These are phyloP conservation scores for Eupithecia subumbrata DNA, from an alignment of 2,888 invertebrate species.

Conservation along the genomic window DNA sequence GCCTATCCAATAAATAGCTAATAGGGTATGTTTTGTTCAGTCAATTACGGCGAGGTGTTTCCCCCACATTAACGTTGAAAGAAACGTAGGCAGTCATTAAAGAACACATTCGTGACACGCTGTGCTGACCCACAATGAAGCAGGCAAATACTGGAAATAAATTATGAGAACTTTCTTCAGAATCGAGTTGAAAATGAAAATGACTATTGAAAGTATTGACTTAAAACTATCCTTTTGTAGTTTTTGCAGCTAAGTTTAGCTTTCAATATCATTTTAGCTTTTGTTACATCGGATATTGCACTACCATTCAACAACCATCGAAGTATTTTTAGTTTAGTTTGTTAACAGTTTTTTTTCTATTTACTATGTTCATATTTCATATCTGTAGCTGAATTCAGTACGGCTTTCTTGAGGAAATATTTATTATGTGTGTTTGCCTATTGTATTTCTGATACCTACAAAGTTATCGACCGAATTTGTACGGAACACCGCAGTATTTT, in stretches of 20 bases:
- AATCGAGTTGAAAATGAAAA: background rate
- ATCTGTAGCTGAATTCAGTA: no score
- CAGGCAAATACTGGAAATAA: background rate
- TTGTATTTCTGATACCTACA: background rate
- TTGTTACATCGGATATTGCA: no score
- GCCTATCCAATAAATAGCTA: slow-evolving; percentile 20
- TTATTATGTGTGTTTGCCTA: background rate
- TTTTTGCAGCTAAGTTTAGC: background rate
- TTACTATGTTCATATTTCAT: no score
- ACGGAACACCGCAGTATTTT: background rate
- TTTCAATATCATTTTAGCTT: background rate
- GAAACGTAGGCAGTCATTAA: slow-evolving; percentile 34
- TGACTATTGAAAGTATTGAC: background rate
- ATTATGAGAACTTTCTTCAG: background rate
- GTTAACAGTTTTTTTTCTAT: no score
- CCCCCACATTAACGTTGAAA: slow-evolving; percentile 26
- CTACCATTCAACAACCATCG: no score
- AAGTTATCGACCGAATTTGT: background rate
- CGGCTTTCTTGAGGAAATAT: background rate
- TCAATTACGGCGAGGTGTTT: slow-evolving; percentile 22
- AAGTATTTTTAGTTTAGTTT: no score
- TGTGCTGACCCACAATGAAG: slow-evolving; percentile 8
- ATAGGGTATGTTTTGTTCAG: slow-evolving; percentile 24
- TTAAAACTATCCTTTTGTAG: background rate
- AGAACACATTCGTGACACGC: slow-evolving; percentile 46